Evolutionary conservation across 2,888 invertebrate genomes (phyloP).

Genomic region (Oxycera nigricornis): DNA sequence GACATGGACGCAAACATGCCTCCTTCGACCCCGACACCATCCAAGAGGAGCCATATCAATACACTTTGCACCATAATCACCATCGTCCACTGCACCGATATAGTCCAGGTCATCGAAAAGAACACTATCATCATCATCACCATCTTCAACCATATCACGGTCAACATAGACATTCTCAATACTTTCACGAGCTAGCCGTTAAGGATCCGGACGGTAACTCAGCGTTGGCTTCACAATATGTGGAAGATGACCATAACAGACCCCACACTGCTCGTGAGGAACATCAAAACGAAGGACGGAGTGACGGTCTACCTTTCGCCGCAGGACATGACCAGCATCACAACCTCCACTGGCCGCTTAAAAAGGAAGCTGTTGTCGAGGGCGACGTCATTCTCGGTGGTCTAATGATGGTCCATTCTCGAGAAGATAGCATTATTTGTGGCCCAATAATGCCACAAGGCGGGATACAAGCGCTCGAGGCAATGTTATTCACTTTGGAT

Average conservation of each 20-base stretch:
- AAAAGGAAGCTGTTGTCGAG: conserved; percentile 80
- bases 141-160: conserved; percentile 21
- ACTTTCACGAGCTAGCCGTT: neutral
- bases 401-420: conserved; percentile 90
- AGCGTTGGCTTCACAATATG: neutral
- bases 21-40: neutral
- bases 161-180: conserved; percentile 21
- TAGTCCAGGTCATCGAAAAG: neutral
- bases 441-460: conserved; percentile 92
- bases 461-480: conserved; percentile 83
- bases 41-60: neutral
- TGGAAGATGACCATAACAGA: conserved; percentile 26
- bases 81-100: neutral
- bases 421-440: conserved; percentile 80
- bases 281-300: neutral
- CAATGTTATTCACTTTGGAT: conserved; percentile 88
- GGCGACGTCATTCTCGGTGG: conserved; percentile 86
- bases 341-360: conserved; percentile 72
- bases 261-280: neutral
- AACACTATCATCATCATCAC: conserved; percentile 5
- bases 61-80: neutral
- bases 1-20: conserved; percentile 26
- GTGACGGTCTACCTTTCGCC: neutral
- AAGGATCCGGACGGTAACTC: neutral
- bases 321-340: conserved; percentile 47